Percentiles rank a stretch among this genome's conserved stretches.
Evolutionary conservation across 2,888 invertebrate species (phyloP).

Genomic region (Andrena chrysosceles): DNA sequence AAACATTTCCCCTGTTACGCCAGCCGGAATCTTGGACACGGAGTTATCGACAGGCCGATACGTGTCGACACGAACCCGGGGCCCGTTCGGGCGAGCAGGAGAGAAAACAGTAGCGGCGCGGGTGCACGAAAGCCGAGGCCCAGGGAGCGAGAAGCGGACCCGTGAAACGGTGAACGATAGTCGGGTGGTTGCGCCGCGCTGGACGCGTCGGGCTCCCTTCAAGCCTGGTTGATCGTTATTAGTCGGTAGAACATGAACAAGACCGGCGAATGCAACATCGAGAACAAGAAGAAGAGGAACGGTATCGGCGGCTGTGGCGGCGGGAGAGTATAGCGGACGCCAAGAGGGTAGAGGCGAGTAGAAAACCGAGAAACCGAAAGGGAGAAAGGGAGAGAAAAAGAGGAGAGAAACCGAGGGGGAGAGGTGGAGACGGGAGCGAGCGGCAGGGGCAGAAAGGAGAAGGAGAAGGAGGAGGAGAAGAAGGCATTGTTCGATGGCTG

Average conservation of each 20-base stretch:
- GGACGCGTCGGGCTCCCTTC: conserved; percentile 61
- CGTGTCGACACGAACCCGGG: conserved; percentile 53
- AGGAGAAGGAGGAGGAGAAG: conserved; percentile 37
- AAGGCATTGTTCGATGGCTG: conserved; percentile 72
- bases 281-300: conserved; percentile 21
- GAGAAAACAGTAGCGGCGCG: conserved; percentile 46
- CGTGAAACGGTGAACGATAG: conserved; percentile 55
- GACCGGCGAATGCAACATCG: conserved; percentile 19
- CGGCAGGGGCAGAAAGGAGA: not conserved
- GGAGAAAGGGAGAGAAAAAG: conserved; percentile 22
- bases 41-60: conserved; percentile 61
- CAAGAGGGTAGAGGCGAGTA: conserved; percentile 38
- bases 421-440: conserved; percentile 11
- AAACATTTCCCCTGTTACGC: conserved; percentile 55
- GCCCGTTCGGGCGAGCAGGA: conserved; percentile 13
- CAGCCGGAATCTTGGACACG: conserved; percentile 51
- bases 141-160: conserved; percentile 17
- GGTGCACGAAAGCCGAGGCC: not conserved
- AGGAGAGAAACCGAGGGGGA: not conserved
- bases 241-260: conserved; percentile 60
- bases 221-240: conserved; percentile 73
- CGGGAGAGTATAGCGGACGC: conserved; percentile 34
- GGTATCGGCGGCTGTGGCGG: not conserved
- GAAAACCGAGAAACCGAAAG: conserved; percentile 49
- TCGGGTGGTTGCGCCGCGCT: conserved; percentile 53